Percentiles rank a stretch among this genome's conserved stretches.
These are phyloP conservation scores for Charaxes varanes DNA, from an alignment of 1,140 invertebrate genomes.

Conservation along the genomic window DNA sequence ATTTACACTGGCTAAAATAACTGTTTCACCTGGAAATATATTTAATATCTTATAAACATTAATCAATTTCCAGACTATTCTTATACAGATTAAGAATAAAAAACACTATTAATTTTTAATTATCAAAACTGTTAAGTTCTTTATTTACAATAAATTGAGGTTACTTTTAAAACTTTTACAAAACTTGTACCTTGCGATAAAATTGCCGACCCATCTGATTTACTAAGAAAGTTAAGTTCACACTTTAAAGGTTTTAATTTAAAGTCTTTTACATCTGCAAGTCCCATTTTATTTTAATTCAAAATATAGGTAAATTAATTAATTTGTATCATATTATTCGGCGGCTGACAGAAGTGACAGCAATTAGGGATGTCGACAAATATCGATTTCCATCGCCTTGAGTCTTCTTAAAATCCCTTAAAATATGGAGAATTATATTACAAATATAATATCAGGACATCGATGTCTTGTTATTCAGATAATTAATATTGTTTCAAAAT, in stretches of 20 bases:
- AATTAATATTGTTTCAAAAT: too few species aligned
- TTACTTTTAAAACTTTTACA: too few species aligned
- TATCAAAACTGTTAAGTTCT: too few species aligned
- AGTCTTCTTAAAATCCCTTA: too few species aligned
- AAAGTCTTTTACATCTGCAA: conserved; percentile 42
- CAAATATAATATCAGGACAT: too few species aligned
- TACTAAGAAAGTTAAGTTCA: conserved; percentile 80
- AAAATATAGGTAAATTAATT: background rate
- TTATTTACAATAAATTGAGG: too few species aligned
- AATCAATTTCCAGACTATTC: background rate
- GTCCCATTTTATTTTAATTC: conserved; percentile 25
- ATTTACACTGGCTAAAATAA: conserved; percentile 85
- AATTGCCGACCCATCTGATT: conserved; percentile 84
- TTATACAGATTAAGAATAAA: background rate
- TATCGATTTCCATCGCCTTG: too few species aligned
- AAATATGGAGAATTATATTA: too few species aligned
- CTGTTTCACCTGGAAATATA: conserved; percentile 81
- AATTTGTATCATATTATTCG: background rate
- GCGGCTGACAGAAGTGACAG: too few species aligned
- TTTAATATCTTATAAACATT: conserved; percentile 13
- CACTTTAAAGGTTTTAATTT: conserved; percentile 76
- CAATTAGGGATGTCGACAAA: too few species aligned
- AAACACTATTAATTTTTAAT: too few species aligned
- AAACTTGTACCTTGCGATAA: conserved; percentile 78
- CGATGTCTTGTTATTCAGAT: too few species aligned